Percentiles rank a stretch among this genome's conserved stretches.
phyloP scores from a whole-genome alignment of 2,888 invertebrate genomes.

The Caenorhabditis parvicauda region DNA sequence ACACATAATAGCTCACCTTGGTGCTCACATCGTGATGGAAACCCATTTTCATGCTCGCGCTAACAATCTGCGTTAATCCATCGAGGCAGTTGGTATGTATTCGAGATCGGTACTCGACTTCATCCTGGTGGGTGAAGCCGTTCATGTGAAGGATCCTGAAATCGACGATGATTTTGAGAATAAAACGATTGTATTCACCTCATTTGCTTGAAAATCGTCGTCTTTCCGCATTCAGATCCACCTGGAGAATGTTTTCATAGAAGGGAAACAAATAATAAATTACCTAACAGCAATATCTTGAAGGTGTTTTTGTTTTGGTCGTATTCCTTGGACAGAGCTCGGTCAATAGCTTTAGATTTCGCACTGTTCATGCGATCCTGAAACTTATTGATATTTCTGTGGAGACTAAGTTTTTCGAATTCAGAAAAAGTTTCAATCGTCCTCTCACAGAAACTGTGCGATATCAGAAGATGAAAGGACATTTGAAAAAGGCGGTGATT shows the following conservation, averaged over 20 bases:
- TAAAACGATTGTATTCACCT: conserved; percentile 25
- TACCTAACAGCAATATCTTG: conserved; percentile 44
- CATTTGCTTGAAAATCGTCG: conserved; percentile 51
- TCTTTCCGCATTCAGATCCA: conserved; percentile 43
- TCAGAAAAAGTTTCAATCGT: too few species aligned
- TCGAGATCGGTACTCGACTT: conserved; percentile 27
- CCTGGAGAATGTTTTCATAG: neutral
- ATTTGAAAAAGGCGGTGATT: too few species aligned
- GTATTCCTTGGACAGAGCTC: conserved; percentile 36
- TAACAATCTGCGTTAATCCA: conserved; percentile 33
- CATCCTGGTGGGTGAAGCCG: conserved; percentile 40
- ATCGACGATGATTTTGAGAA: neutral
- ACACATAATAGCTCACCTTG: conserved; percentile 15
- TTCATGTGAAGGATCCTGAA: conserved; percentile 46
- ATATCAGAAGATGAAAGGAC: too few species aligned
- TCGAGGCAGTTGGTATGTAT: conserved; percentile 43
- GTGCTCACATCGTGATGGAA: conserved; percentile 33
- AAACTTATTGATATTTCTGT: neutral
- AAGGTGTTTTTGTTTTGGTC: conserved; percentile 31
- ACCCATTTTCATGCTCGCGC: conserved; percentile 24
- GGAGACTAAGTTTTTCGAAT: too few species aligned
- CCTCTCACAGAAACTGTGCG: too few species aligned
- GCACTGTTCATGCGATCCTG: conserved; percentile 25
- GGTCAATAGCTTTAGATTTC: conserved; percentile 42
- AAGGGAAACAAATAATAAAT: too few species aligned